Conservation (phyloP, 2,888 invertebrate genomes). For the Drosophila peninsularis region DNA sequence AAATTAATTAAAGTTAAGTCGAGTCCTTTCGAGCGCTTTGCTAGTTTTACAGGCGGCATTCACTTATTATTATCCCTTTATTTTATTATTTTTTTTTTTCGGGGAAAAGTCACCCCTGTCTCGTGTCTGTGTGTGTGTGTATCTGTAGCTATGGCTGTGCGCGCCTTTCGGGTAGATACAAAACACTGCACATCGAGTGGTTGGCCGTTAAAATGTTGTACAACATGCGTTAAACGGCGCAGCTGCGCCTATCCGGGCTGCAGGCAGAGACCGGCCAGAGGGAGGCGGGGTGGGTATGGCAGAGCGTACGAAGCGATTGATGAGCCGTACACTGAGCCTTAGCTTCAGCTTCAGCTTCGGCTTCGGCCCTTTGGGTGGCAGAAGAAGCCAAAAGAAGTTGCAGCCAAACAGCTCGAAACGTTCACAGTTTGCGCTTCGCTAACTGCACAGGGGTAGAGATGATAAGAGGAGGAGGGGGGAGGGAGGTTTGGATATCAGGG, state of each 20-base stretch:
- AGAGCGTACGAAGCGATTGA: conserved; percentile 28
- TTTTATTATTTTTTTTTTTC: conserved; percentile 24
- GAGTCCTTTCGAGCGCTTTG: conserved; percentile 23
- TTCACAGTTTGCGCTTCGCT: conserved; percentile 45
- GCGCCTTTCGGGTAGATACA: conserved; percentile 66
- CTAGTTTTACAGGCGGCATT: conserved; percentile 28
- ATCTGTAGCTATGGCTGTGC: conserved; percentile 33
- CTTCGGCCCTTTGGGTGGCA: conserved; percentile 36
- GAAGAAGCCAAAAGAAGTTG: conserved; percentile 57
- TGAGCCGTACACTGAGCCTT: conserved; percentile 22
- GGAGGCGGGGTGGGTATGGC: conserved; percentile 2
- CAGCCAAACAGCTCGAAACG: conserved; percentile 41
- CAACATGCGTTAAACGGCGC: conserved; percentile 76
- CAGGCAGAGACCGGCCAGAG: conserved; percentile 16
- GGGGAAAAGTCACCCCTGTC: conserved; percentile 70
- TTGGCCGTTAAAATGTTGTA: conserved; percentile 78
- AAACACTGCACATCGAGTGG: conserved; percentile 68
- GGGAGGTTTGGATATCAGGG: background rate
- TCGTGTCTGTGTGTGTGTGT: conserved; percentile 29
- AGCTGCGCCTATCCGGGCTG: conserved; percentile 65
- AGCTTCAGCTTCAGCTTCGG: conserved; percentile 4
- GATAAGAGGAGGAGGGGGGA: too few species aligned
- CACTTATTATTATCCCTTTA: conserved; percentile 55
- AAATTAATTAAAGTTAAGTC: conserved; percentile 75
- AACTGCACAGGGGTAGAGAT: conserved; percentile 9